Percentiles rank a stretch among this genome's conserved stretches.
Conservation (phyloP, 2,113 vertebrate species). For the Rynchops niger region DNA sequence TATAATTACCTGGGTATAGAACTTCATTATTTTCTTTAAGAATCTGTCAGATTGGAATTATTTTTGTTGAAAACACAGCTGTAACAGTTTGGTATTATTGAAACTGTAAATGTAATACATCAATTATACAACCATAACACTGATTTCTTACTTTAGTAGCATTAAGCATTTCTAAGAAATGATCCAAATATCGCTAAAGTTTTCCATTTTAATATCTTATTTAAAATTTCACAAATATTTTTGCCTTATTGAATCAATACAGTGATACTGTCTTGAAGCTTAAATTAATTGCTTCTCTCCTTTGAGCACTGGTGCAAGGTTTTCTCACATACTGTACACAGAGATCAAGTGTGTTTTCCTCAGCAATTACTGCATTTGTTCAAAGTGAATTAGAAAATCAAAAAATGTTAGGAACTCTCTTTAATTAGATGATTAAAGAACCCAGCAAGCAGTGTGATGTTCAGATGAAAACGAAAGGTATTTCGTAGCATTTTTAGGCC, state of each 20-base stretch:
- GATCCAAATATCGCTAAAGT: background rate
- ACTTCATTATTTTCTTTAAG: background rate
- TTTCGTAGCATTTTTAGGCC: background rate
- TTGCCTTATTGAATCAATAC: background rate
- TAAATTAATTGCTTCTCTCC: background rate
- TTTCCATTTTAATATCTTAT: background rate
- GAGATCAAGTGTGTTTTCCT: background rate
- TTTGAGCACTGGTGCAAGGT: background rate
- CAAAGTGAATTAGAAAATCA: conserved; percentile 35
- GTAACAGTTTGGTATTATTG: background rate
- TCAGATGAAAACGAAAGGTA: background rate
- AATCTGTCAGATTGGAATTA: background rate
- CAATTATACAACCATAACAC: background rate
- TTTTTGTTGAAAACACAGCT: background rate
- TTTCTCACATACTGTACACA: background rate
- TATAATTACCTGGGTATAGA: background rate
- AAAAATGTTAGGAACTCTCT: conserved; percentile 11
- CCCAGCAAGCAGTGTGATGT: background rate
- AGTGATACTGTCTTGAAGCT: background rate
- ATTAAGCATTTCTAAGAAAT: background rate
- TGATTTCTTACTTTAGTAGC: background rate
- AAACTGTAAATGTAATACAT: background rate
- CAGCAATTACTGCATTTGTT: conserved; percentile 29
- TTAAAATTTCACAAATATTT: background rate
- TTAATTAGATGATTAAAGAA: conserved; percentile 52